Evolutionary conservation across 2,113 vertebrate species (phyloP).

Genomic region (Sander vitreus): DNA sequence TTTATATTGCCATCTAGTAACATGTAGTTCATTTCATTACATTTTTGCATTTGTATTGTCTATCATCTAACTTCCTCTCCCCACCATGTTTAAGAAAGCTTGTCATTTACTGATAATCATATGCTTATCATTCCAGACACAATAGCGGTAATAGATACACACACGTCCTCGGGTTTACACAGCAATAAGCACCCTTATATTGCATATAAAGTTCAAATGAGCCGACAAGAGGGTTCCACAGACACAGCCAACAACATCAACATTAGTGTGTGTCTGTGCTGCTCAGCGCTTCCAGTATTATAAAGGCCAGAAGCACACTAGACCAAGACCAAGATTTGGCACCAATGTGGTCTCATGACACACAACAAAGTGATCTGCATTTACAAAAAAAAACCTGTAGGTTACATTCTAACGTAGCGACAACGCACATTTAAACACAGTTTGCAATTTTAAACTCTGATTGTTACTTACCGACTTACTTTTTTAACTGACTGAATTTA

Average conservation of each 20-base stretch:
- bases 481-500: not conserved
- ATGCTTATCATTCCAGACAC: not conserved
- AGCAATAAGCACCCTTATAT: slow-evolving; percentile 18
- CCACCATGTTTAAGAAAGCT: slow-evolving; percentile 6
- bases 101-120: not conserved
- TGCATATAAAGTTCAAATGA: slow-evolving; percentile 40
- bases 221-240: not conserved
- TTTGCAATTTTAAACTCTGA: not conserved
- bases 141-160: slow-evolving; percentile 22
- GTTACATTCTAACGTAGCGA: not conserved
- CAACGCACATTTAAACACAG: not conserved
- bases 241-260: slow-evolving; percentile 1
- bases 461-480: not conserved
- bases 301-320: not conserved
- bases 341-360: not conserved
- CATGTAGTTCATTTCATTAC: not conserved
- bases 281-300: not conserved
- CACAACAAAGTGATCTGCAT: not conserved
- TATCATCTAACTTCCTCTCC: not conserved
- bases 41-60: not conserved
- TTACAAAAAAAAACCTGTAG: not conserved
- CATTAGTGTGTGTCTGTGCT: not conserved
- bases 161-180: not conserved
- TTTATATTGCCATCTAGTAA: slow-evolving; percentile 2
- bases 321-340: not conserved